A percentile compares a stretch with the other conserved stretches of the same genome.
These are phyloP conservation scores for Drosophila punjabiensis DNA, from an alignment of 1,140 invertebrate species.

Conservation along the genomic window DNA sequence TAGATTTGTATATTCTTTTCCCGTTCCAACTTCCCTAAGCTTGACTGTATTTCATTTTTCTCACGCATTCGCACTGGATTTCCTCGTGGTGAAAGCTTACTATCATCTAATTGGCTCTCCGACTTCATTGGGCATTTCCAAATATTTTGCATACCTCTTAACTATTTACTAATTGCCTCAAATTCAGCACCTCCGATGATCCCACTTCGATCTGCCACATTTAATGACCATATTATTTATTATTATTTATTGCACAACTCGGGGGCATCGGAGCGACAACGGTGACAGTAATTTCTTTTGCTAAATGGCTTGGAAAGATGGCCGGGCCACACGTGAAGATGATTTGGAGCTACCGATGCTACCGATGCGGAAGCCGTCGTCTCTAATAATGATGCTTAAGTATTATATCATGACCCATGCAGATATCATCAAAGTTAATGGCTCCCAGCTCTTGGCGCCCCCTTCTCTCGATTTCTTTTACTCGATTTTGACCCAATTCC, in stretches of 20 bases:
- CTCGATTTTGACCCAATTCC: slow-evolving; percentile 53
- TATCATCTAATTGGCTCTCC: slow-evolving; percentile 49
- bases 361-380: slow-evolving; percentile 49
- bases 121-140: slow-evolving; percentile 21
- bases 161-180: slow-evolving; percentile 61
- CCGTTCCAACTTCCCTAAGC: background rate
- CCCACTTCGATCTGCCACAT: slow-evolving; percentile 22
- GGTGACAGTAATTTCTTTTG: slow-evolving; percentile 72
- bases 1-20: background rate
- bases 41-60: slow-evolving; percentile 40
- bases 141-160: slow-evolving; percentile 47
- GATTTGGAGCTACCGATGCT: slow-evolving; percentile 48
- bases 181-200: slow-evolving; percentile 36
- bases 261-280: slow-evolving; percentile 41
- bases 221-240: slow-evolving; percentile 51
- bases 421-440: slow-evolving; percentile 56
- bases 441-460: slow-evolving; percentile 21
- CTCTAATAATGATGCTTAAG: slow-evolving; percentile 62
- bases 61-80: slow-evolving; percentile 57
- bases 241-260: slow-evolving; percentile 69
- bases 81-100: slow-evolving; percentile 61
- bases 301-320: slow-evolving; percentile 62
- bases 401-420: slow-evolving; percentile 56
- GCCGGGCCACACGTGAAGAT: slow-evolving; percentile 56
- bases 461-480: slow-evolving; percentile 34